phyloP scores from a whole-genome alignment of 2,888 invertebrate genomes.

The Chesias legatella region DNA sequence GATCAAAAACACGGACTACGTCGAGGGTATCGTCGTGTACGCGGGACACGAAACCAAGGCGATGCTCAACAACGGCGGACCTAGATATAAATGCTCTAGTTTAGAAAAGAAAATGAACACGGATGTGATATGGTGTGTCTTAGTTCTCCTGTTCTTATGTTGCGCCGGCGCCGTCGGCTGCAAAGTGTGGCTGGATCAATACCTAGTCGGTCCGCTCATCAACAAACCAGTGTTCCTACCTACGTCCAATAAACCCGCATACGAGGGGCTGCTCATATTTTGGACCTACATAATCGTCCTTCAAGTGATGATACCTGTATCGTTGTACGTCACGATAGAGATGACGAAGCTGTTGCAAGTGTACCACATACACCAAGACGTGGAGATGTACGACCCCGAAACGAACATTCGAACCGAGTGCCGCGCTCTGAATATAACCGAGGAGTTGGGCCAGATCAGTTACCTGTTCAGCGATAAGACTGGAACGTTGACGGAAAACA shows the following conservation, averaged over 20 bases:
- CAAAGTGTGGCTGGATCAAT: conserved; percentile 89
- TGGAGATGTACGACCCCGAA: conserved; percentile 90
- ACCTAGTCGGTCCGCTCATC: conserved; percentile 58
- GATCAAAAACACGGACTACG: conserved; percentile 96
- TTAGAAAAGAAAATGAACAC: conserved; percentile 96
- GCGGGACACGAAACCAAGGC: conserved; percentile 98
- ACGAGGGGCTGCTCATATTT: conserved; percentile 92
- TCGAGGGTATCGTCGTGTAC: conserved; percentile 98
- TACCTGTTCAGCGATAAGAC: conserved; percentile 99
- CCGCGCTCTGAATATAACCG: conserved; percentile 96
- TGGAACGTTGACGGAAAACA: conserved; percentile 97
- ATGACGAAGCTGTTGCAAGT: conserved; percentile 97
- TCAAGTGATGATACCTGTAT: conserved; percentile 98
- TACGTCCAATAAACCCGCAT: conserved; percentile 79
- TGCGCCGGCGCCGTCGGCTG: conserved; percentile 95
- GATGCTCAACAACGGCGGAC: conserved; percentile 98
- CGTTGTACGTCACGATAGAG: conserved; percentile 97
- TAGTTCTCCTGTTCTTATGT: conserved; percentile 93
- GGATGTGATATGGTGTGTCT: conserved; percentile 97
- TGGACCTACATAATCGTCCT: conserved; percentile 97
- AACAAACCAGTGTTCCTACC: conserved; percentile 84
- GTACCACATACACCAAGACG: conserved; percentile 95
- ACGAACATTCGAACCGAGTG: conserved; percentile 90
- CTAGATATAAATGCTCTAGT: conserved; percentile 94
- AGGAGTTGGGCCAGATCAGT: conserved; percentile 94